phyloP scores from a whole-genome alignment of 37 sponge, comb jelly and placozoan species.

The Geodia barretti region DNA sequence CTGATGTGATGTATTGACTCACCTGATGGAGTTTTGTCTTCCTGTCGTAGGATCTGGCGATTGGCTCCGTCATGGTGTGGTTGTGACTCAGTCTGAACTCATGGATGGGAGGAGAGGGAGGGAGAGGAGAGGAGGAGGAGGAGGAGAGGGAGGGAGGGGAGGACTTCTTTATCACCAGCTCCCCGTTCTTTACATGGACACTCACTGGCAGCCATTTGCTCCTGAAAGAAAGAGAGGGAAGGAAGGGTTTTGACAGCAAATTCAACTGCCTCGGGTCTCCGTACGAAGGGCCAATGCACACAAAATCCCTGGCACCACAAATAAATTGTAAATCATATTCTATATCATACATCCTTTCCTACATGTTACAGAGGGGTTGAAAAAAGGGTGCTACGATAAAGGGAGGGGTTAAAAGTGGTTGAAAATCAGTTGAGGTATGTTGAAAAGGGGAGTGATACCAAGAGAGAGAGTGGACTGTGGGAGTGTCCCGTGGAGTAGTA shows the following conservation, averaged over 20 bases:
- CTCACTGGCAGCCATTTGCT: constrained; percentile 83
- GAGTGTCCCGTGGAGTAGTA: too few species aligned
- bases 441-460: too few species aligned
- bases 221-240: constrained; percentile 5
- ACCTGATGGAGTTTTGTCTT: constrained; percentile 79
- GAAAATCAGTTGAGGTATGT: too few species aligned
- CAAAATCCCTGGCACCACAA: not conserved
- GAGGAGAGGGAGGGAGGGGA: constrained; percentile 17
- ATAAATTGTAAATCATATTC: not conserved
- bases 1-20: too few species aligned
- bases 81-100: constrained; percentile 72
- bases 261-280: not conserved
- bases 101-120: constrained; percentile 42
- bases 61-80: constrained; percentile 60
- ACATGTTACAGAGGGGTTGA: too few species aligned
- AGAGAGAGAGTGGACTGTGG: too few species aligned
- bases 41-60: constrained; percentile 42
- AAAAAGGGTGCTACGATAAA: too few species aligned
- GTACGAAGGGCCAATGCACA: not conserved
- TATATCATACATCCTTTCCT: too few species aligned
- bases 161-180: constrained; percentile 22
- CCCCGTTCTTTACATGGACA: constrained; percentile 67
- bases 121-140: constrained; percentile 3
- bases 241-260: not conserved
- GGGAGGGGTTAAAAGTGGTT: too few species aligned